phyloP scores from a whole-genome alignment of 1,140 invertebrate species.

The Pygmarrhopalites habei region DNA sequence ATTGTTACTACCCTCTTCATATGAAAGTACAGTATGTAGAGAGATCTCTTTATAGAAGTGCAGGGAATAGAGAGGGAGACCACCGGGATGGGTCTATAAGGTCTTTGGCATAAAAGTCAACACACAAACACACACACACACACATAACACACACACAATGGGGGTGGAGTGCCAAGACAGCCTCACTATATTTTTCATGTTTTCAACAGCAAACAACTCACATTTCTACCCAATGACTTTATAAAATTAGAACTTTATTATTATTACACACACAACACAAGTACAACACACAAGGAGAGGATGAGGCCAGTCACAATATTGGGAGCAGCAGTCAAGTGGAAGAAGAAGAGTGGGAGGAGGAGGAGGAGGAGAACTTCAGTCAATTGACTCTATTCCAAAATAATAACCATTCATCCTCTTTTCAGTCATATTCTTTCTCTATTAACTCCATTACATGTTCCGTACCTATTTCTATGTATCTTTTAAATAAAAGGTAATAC shows the following conservation, averaged over 20 bases:
- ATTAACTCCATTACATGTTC: no score
- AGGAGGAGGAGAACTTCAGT: not conserved
- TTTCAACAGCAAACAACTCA: conserved; percentile 22
- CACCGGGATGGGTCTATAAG: conserved; percentile 24
- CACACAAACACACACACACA: no score
- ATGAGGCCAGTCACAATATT: no score
- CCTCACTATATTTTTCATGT: conserved; percentile 31
- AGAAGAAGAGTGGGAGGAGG: not conserved
- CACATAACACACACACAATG: no score
- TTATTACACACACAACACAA: conserved; percentile 16
- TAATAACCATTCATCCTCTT: not conserved
- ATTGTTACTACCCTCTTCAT: no score
- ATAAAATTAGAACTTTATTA: conserved; percentile 36
- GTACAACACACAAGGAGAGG: not conserved
- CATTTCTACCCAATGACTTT: conserved; percentile 35
- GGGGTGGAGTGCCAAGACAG: conserved; percentile 35
- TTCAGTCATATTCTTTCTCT: no score
- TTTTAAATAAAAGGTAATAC: no score
- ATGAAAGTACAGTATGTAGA: no score
- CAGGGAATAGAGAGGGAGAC: conserved; percentile 22
- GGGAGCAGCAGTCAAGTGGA: no score
- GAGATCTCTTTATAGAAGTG: no score
- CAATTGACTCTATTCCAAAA: not conserved
- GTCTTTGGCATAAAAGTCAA: conserved; percentile 27
- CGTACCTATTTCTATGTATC: no score